Base-by-base conservation (phyloP, 2,113 vertebrate genomes). In the Triplophysa siluroides region DNA sequence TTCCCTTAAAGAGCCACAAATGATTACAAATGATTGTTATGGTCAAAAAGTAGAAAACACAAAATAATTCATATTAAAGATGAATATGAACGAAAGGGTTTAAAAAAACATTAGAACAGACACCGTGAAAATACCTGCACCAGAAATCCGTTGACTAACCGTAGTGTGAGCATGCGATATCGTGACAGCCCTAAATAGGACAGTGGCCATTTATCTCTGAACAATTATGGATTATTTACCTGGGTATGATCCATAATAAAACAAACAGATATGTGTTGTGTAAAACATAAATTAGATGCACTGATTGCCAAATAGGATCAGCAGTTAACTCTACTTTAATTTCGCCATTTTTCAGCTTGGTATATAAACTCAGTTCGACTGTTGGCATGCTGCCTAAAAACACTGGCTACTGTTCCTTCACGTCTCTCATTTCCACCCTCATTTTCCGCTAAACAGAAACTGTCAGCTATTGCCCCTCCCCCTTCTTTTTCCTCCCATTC, bases 401-500 rank as follows among this genome's bases (percentile, higher is more conserved):
- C 11, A 52, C 24, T 67, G 45, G 47, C 7, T 47, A 24, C 16
- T 43, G 67, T 62, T 65, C 47, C 61, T 47, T 18, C 23, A 64
- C 8, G 41, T 16, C 45, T 77, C n/a, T 24, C 23, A 62, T 77
- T 9, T 73, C 41, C 33, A 61, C 43, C 76, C 68, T 41, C 41
- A n/a, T 10, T 26, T 24, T 1, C 8, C 58, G 52, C 19, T 45
- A 21, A 66, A 58, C 62, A 41, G 23, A 33, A 52, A 68, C 21
- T 68, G 76, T 76, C 77, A 64, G 19, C 69, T 73, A 74, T 82
- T 71, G 41, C 56, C 56, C 52, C 60, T 43, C 54, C 24, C 70
- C 65, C 72, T 82, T 78, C 76, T 66, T 56, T 54, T 83, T 67
- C 82, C 78, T 76, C 70, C 54, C 62, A 41, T 72, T 78, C 76